Conservation (phyloP, 2,113 vertebrate genomes). For the Leucoraja erinaceus region DNA sequence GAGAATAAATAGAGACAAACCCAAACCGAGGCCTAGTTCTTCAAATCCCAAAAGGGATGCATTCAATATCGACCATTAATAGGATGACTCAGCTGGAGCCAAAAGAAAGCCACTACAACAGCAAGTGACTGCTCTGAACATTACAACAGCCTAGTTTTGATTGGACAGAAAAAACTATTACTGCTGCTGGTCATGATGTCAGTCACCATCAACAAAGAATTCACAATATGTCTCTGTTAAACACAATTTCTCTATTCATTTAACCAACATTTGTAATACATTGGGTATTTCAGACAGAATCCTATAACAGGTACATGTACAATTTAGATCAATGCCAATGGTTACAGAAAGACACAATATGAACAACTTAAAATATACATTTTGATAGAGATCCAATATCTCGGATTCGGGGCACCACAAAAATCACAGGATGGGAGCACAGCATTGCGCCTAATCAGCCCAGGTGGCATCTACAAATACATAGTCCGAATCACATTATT, state of each 20-base stretch:
- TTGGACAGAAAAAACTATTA: background rate
- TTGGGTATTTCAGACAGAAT: background rate
- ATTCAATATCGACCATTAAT: conserved; percentile 19
- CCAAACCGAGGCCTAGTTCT: conserved; percentile 8
- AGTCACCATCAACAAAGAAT: background rate
- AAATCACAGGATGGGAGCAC: background rate
- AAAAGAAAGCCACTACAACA: background rate
- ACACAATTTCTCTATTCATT: background rate
- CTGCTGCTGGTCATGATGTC: too few relatives aligned
- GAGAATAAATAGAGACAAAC: background rate
- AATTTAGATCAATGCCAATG: background rate
- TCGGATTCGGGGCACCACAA: background rate
- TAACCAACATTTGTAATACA: background rate
- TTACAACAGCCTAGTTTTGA: background rate
- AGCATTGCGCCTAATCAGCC: background rate
- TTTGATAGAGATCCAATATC: background rate
- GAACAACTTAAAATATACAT: conserved; percentile 5
- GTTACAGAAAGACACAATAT: background rate
- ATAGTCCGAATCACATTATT: background rate
- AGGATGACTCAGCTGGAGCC: conserved; percentile 20
- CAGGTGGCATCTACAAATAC: background rate
- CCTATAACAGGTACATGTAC: background rate
- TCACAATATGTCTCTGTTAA: background rate
- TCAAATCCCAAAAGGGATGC: conserved; percentile 2
- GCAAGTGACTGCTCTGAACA: background rate